Evolutionary conservation across 2,113 vertebrate species (phyloP).

Genomic region (Opisthocomus hoazin): DNA sequence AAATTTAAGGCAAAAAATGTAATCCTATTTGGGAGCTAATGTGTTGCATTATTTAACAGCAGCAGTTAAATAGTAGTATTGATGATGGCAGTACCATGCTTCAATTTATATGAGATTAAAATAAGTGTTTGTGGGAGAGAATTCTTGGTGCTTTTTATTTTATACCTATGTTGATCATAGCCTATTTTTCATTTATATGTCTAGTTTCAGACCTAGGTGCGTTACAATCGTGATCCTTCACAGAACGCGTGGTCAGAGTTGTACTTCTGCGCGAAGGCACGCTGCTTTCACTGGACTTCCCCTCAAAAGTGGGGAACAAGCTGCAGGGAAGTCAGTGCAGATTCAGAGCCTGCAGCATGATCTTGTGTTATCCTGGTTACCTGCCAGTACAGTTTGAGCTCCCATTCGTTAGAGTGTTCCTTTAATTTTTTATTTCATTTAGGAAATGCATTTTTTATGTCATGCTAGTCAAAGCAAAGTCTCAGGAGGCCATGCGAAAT

Average conservation of each 20-base stretch:
- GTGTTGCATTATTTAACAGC: background rate
- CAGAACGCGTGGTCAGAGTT: background rate
- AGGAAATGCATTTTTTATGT: background rate
- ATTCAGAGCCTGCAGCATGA: background rate
- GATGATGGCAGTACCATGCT: background rate
- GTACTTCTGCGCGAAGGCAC: background rate
- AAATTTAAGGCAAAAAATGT: background rate
- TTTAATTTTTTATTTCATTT: background rate
- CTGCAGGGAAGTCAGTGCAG: background rate
- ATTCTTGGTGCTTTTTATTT: background rate
- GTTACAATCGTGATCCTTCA: background rate
- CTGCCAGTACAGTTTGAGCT: background rate
- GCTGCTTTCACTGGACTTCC: background rate
- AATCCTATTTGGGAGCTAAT: background rate
- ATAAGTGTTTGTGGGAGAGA: background rate
- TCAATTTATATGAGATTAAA: background rate
- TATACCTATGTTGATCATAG: background rate
- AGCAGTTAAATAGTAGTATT: background rate
- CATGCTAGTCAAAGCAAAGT: background rate
- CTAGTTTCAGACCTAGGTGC: background rate
- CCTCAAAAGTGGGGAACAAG: background rate
- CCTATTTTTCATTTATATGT: background rate
- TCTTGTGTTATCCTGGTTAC: background rate
- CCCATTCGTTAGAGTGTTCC: accelerated
- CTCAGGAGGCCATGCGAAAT: background rate